Conservation (phyloP, 2,113 vertebrate genomes). For the Cyprinodon tularosa region DNA sequence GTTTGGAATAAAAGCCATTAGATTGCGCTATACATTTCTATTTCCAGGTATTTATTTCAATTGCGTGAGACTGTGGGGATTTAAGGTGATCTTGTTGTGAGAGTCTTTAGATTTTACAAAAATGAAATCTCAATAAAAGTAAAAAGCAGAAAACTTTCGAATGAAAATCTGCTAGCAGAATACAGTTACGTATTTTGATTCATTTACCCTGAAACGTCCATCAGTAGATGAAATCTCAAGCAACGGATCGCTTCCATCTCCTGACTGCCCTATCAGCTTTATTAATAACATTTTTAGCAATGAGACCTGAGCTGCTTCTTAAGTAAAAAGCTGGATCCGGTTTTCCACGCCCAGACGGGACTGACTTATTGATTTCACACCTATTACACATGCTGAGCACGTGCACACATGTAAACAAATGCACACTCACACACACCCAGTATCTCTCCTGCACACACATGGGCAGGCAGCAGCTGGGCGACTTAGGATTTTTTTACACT, state of each 20-base stretch:
- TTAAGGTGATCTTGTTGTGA: too few species aligned
- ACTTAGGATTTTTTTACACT: conserved; percentile 74
- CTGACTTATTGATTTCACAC: conserved; percentile 77
- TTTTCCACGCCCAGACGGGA: conserved; percentile 62
- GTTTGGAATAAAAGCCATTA: background rate
- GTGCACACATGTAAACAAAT: conserved; percentile 67
- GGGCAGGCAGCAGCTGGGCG: conserved; percentile 59
- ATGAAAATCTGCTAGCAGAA: conserved; percentile 16
- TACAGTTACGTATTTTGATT: conserved; percentile 59
- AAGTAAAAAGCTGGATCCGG: conserved; percentile 72
- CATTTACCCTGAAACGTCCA: conserved; percentile 56
- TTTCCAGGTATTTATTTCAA: background rate
- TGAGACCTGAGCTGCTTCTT: conserved; percentile 46
- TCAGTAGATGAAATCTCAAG: conserved; percentile 35
- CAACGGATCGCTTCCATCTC: conserved; percentile 68
- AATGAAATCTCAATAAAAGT: conserved; percentile 44
- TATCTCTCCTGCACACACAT: conserved; percentile 33
- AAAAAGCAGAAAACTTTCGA: conserved; percentile 6
- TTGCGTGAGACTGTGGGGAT: background rate
- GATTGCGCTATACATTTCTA: background rate
- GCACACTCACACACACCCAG: conserved; percentile 31
- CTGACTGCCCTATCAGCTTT: conserved; percentile 41
- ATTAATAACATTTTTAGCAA: conserved; percentile 65
- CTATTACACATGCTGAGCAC: conserved; percentile 70
- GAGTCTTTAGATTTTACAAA: conserved; percentile 33